Evolutionary conservation across 2,888 invertebrate genomes (phyloP).

Genomic region (Lucinisca nassula): DNA sequence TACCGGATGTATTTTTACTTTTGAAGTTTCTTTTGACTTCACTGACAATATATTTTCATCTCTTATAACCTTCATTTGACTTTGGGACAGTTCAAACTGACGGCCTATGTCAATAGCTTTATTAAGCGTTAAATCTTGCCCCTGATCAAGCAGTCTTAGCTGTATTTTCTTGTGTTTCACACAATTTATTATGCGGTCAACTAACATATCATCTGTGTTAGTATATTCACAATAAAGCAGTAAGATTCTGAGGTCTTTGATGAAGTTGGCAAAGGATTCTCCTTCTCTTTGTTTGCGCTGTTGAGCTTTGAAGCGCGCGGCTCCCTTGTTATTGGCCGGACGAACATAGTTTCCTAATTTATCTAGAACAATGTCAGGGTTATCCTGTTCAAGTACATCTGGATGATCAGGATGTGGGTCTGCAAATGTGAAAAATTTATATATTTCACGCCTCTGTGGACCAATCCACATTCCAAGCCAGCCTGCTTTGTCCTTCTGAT

Average conservation of each 20-base stretch:
- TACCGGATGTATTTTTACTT: too few relatives aligned
- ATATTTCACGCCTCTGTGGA: constrained; percentile 67
- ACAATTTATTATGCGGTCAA: constrained; percentile 48
- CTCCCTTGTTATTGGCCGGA: constrained; percentile 62
- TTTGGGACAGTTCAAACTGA: constrained; percentile 54
- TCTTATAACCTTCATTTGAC: constrained; percentile 52
- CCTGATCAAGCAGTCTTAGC: constrained; percentile 52
- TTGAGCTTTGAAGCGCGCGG: constrained; percentile 53
- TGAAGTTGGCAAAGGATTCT: constrained; percentile 64
- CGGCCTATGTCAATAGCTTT: constrained; percentile 57
- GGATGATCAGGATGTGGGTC: too few relatives aligned
- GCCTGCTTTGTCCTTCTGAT: constrained; percentile 34
- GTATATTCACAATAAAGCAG: constrained; percentile 63
- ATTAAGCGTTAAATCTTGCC: constrained; percentile 34
- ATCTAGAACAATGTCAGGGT: constrained; percentile 40
- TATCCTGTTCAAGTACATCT: too few relatives aligned
- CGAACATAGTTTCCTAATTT: constrained; percentile 46
- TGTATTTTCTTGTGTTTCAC: constrained; percentile 48
- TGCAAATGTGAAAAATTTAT: constrained; percentile 66
- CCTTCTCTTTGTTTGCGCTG: constrained; percentile 60
- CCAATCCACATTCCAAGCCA: constrained; percentile 67
- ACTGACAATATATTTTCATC: too few relatives aligned
- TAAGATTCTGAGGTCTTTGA: constrained; percentile 57
- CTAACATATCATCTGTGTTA: constrained; percentile 47
- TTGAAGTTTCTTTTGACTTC: too few relatives aligned